phyloP scores from a whole-genome alignment of 37 sponge, comb jelly and placozoan species.

The Spongilla lacustris region DNA sequence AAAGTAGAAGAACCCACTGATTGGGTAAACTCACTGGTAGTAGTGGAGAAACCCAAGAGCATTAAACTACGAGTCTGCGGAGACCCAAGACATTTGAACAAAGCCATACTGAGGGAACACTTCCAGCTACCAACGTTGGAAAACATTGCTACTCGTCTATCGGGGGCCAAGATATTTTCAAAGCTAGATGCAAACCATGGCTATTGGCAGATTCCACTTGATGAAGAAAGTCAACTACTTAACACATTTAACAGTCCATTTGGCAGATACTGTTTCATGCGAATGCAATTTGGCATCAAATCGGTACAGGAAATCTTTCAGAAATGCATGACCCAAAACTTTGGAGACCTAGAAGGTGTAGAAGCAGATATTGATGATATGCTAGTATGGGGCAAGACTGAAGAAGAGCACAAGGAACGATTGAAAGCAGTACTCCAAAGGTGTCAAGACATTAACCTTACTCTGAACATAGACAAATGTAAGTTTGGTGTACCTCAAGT shows the following conservation, averaged over 20 bases:
- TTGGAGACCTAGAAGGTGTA: too few species aligned
- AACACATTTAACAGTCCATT: slow-evolving; percentile 67
- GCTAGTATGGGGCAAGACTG: slow-evolving; percentile 7
- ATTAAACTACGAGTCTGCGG: slow-evolving; percentile 50
- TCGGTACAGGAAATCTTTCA: slow-evolving; percentile 39
- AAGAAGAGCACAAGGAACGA: slow-evolving; percentile 2
- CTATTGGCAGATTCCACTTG: slow-evolving; percentile 54
- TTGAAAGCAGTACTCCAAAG: not conserved
- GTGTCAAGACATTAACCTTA: too few species aligned
- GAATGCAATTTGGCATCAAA: slow-evolving; percentile 35
- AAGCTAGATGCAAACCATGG: too few species aligned
- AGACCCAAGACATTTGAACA: slow-evolving; percentile 54
- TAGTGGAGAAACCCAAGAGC: slow-evolving; percentile 39
- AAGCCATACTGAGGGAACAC: slow-evolving; percentile 45
- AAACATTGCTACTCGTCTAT: slow-evolving; percentile 35
- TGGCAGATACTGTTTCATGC: slow-evolving; percentile 39
- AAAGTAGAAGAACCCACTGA: slow-evolving; percentile 55
- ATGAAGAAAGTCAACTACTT: slow-evolving; percentile 22
- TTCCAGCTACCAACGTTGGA: slow-evolving; percentile 53
- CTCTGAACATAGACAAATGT: too few species aligned
- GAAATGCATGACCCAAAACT: too few species aligned
- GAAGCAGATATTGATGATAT: too few species aligned
- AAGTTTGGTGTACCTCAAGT: too few species aligned
- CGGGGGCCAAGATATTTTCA: slow-evolving; percentile 37
- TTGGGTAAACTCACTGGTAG: slow-evolving; percentile 57